Evolutionary conservation across 2,113 vertebrate genomes (phyloP), one percentile per base, ranked within the genome.

Genomic region (Aspidoscelis tigris): DNA sequence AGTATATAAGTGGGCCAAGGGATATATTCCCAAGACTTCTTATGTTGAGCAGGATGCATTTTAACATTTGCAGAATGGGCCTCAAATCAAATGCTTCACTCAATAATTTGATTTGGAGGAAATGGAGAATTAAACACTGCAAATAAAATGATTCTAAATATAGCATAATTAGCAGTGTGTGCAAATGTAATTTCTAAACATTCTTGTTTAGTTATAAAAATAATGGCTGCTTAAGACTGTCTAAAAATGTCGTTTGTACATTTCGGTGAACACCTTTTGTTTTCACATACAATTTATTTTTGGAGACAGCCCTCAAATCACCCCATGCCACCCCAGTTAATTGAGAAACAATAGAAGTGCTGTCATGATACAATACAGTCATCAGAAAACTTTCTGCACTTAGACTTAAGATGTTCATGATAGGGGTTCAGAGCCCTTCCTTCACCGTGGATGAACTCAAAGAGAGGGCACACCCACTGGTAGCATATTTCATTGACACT

Each of bases 121-220:
- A 92, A 85, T 39, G 20, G 78, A 86, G 41, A 81, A 83, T 84
- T 88, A 90, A 70, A 74, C 74, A 55, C 89, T 83, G 64, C 80
- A 83, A 88, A 88, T 85, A 90, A 82, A 91, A 72, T 53, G 44
- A 64, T 91, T 92, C 77, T 78, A 92, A 93, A 89, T 81, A 44
- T 55, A 81, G 68, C 33, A 76, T 88, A 87, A 88, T 89, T 91
- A 85, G 87, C 91, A 89, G 50, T 0, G 33, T 74, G 78, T 89
- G 76, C 83, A 86, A 89, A 80, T 83, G 21, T 66, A 75, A 66
- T 85, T 74, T 43, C 43, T 90, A 87, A 90, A 85, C 90, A 68
- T 11, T 47, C 41, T 81, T 80, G 7, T 81, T 41, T 64, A 87
- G 0, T 68, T 87, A 84, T 3, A 84, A 89, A 92, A 90, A 81